Conservation (phyloP, 2,797 vertebrate genomes). For the Syncerus caffer region DNA sequence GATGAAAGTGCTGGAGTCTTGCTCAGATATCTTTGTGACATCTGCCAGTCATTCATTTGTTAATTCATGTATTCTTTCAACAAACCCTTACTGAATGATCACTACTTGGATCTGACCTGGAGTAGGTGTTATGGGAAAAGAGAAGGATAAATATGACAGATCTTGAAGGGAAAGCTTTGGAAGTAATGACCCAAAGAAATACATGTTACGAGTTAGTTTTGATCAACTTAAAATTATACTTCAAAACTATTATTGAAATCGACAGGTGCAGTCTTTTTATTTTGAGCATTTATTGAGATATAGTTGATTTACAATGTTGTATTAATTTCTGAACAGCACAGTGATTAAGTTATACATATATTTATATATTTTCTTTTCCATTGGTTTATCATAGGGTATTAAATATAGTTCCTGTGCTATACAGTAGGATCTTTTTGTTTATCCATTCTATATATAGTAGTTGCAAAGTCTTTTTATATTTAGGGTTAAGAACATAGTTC, state of each 20-base stretch:
- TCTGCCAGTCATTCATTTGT: not conserved
- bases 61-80: not conserved
- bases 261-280: not conserved
- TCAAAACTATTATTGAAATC: not conserved
- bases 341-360: not conserved
- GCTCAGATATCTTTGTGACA: not conserved
- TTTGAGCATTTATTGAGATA: not conserved
- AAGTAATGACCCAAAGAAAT: not conserved
- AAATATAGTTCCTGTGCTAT: not conserved
- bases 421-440: not conserved
- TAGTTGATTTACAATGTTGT: not conserved
- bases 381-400: not conserved
- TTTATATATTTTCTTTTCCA: not conserved
- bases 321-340: not conserved
- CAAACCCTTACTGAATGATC: not conserved
- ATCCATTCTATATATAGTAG: not conserved
- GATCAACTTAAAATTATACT: not conserved
- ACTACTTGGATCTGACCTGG: not conserved
- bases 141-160: not conserved
- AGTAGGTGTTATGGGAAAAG: not conserved
- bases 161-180: not conserved
- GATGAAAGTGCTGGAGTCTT: not conserved
- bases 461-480: not conserved
- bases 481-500: not conserved
- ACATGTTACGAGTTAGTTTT: not conserved